Conservation (phyloP, 2,113 vertebrate species). For the Nycticryphes semicollaris region DNA sequence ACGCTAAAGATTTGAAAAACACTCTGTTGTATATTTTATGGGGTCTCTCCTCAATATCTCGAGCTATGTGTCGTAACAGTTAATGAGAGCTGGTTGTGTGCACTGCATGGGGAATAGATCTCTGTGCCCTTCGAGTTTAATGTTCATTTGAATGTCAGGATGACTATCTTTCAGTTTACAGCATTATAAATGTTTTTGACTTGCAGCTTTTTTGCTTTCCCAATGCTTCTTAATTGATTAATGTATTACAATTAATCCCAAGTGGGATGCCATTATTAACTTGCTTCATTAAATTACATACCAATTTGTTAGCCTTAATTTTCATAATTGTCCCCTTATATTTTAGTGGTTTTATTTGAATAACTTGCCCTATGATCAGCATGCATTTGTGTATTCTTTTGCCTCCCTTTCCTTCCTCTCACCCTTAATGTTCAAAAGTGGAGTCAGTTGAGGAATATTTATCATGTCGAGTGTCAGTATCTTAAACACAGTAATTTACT, state of each 20-base stretch:
- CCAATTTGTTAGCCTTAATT: slow-evolving; percentile 7
- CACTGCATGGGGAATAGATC: neutral
- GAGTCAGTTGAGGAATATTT: slow-evolving; percentile 33
- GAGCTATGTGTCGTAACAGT: neutral
- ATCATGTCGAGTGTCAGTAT: neutral
- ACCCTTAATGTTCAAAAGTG: neutral
- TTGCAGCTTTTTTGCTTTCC: neutral
- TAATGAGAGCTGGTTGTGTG: neutral
- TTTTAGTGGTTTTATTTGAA: neutral
- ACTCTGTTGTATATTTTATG: neutral
- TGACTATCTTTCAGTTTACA: neutral
- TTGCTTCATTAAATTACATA: slow-evolving; percentile 18
- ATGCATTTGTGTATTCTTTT: neutral
- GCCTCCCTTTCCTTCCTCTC: neutral
- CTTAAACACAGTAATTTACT: slow-evolving; percentile 5
- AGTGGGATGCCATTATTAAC: neutral
- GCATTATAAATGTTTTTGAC: neutral
- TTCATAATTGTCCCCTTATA: neutral
- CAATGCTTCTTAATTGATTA: slow-evolving; percentile 20
- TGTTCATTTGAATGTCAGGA: neutral
- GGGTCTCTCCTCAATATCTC: neutral
- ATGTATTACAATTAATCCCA: slow-evolving; percentile 20
- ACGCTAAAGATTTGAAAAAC: neutral
- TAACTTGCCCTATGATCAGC: neutral
- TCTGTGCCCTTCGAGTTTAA: neutral